Evolutionary conservation across 2,113 vertebrate genomes (phyloP), one percentile per base, ranked within the genome.

Genomic region (Gorsachius goisagi): DNA sequence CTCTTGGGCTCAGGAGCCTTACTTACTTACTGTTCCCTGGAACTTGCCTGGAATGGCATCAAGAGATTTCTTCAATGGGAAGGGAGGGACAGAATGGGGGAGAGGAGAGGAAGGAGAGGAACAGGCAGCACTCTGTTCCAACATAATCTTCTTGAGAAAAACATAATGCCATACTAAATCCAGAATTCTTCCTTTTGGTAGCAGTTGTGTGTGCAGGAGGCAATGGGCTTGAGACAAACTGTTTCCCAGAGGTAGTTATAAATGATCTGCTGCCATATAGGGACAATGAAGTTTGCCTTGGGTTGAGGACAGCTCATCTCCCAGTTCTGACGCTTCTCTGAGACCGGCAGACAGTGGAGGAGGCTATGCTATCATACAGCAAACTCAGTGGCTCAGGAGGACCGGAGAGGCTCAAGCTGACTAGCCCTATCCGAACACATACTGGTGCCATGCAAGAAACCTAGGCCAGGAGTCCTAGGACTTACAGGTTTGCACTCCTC

Each of bases 171-270:
- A 52, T 53, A 55, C 24, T 45, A 77, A 89, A 90, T 19, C 52
- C 52, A 74, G 44, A 92, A 68, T 82, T 79, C 44, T 88, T 92
- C 47, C 41, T 81, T 82, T 91, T 6, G 11, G 35, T 41, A 89
- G 35, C 28, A 68, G 69, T 72, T 66, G 35, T 64, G 33, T 24
- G 18, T 35, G 66, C 84, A 24, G 44, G 20, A 96, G 75, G 64
- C 59, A 74, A 62, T 12, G 24, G 68, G 16, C 55, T 79, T 67
- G 35, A 81, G 60, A 75, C 41, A 91, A 86, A 94, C 39, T 93
- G 56, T 16, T 93, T 96, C 89, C 95, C 83, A 94, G 93, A 96
- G 81, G 60, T 84, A 92, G 45, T 92, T 95, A 97, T 66, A 95
- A 97, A 97, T 80, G 55, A 68, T 74, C 58, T 89, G 39, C 69